A percentile compares a stretch with the other conserved stretches of the same genome.
Evolutionary conservation across 2,888 invertebrate genomes (phyloP).

Genomic region (Clitarchus hookeri): DNA sequence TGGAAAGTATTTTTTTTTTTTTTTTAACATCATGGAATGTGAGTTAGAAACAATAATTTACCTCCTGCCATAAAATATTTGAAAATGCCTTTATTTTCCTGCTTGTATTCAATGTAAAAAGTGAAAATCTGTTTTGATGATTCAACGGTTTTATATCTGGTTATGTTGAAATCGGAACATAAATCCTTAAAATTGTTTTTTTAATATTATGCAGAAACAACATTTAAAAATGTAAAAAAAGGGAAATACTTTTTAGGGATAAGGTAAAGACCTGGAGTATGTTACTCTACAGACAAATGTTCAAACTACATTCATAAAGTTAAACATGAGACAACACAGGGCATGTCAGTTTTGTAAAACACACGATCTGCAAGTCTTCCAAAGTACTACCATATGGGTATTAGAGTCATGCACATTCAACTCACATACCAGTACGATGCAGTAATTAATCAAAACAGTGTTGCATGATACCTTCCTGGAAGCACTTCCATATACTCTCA

Average conservation of each 20-base stretch:
- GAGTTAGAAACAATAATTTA: no score
- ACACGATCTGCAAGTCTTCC: constrained; percentile 6
- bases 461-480: not conserved
- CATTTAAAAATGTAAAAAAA: not conserved
- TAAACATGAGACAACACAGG: not conserved
- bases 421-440: not conserved
- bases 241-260: not conserved
- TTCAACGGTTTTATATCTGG: no score
- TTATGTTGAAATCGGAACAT: no score
- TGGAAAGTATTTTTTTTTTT: no score
- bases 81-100: no score
- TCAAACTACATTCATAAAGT: not conserved
- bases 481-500: not conserved
- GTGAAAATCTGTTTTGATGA: no score
- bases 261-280: not conserved
- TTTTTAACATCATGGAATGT: no score
- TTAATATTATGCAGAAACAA: no score
- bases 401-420: not conserved
- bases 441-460: not conserved
- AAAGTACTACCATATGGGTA: constrained; percentile 5
- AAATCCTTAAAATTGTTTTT: no score
- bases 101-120: no score
- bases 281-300: not conserved
- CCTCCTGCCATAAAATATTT: no score
- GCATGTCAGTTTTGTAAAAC: not conserved